Evolutionary conservation across 2,888 invertebrate species (phyloP).

Genomic region (Ischnus inquisitorius): DNA sequence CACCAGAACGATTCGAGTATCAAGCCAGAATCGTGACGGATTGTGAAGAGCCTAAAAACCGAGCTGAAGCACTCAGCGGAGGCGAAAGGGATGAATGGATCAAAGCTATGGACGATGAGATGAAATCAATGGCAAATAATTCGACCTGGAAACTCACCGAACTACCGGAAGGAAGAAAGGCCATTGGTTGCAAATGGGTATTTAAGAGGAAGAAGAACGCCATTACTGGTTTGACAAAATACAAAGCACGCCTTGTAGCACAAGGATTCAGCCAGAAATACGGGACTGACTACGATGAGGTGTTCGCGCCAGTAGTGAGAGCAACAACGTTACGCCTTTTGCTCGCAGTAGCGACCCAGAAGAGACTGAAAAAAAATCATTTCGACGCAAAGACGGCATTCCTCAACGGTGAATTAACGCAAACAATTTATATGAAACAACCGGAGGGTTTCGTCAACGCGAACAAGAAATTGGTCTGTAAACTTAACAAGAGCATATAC

Average conservation of each 20-base stretch:
- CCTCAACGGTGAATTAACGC: constrained; percentile 70
- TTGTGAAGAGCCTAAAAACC: constrained; percentile 29
- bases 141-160: constrained; percentile 33
- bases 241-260: constrained; percentile 74
- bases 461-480: constrained; percentile 60
- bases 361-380: constrained; percentile 64
- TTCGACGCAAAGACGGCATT: constrained; percentile 73
- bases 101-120: constrained; percentile 29
- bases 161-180: constrained; percentile 63
- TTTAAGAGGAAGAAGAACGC: constrained; percentile 68
- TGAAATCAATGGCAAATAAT: constrained; percentile 30
- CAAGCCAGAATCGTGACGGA: constrained; percentile 23
- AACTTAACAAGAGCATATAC: constrained; percentile 74
- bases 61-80: constrained; percentile 35
- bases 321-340: constrained; percentile 70
- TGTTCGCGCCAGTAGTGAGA: constrained; percentile 74
- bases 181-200: constrained; percentile 75
- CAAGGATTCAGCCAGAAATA: constrained; percentile 73
- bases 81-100: neutral
- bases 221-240: too few relatives aligned
- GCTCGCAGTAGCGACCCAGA: constrained; percentile 66
- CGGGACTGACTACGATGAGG: constrained; percentile 74
- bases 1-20: constrained; percentile 41
- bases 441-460: constrained; percentile 64
- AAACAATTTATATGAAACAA: constrained; percentile 71